These are phyloP conservation scores for Siniperca undulata DNA, from an alignment of 2,797 vertebrate species.

Conservation along the genomic window DNA sequence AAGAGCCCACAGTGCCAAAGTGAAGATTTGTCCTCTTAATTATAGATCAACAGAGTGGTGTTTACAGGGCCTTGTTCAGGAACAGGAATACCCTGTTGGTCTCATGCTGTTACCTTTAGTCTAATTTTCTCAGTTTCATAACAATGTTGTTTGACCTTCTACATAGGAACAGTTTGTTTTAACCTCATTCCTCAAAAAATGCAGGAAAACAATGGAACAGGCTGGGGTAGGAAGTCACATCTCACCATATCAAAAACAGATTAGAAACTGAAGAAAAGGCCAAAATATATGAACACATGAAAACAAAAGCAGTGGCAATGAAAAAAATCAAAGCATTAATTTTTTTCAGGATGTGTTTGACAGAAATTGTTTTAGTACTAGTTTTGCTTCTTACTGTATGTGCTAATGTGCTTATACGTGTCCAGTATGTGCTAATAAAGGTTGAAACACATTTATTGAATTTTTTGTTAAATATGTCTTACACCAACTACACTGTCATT, in stretches of 20 bases:
- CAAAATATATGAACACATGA: conserved; percentile 72
- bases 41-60: conserved; percentile 71
- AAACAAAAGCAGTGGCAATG: conserved; percentile 66
- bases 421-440: background rate
- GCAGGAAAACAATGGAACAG: conserved; percentile 83
- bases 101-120: conserved; percentile 80
- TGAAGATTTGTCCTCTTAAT: conserved; percentile 79
- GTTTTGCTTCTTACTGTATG: background rate
- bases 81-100: conserved; percentile 76
- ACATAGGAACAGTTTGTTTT: conserved; percentile 87
- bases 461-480: background rate
- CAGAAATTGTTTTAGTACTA: background rate
- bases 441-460: conserved; percentile 3
- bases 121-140: conserved; percentile 77
- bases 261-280: conserved; percentile 82
- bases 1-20: conserved; percentile 74
- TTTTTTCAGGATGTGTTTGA: background rate
- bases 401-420: background rate
- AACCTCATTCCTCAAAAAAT: conserved; percentile 84
- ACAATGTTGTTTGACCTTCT: conserved; percentile 89
- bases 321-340: conserved; percentile 39
- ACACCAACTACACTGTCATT: background rate
- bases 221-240: conserved; percentile 85
- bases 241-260: conserved; percentile 85
- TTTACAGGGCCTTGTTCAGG: conserved; percentile 68